Base-by-base conservation (phyloP, 2,888 invertebrate genomes). In the Fissipunctia ypsillon region DNA sequence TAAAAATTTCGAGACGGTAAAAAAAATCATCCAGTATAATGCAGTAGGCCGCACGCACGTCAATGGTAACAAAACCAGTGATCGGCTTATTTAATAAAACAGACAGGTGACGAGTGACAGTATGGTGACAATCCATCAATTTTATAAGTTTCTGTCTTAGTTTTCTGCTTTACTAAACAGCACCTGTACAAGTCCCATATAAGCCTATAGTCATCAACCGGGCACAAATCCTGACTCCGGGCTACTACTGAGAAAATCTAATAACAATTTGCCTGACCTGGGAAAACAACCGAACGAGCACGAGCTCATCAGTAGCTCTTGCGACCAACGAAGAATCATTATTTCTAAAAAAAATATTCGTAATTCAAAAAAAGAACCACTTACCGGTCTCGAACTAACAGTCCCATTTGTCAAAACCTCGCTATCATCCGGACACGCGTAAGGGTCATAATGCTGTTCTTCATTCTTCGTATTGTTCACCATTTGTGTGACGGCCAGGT, bases 401-500 rank as follows among this genome's bases (percentile, higher is more conserved):
- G 95, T 95, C 3, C 93, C 94, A 83, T 96, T 95, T 0, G 83
- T 88, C 19, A 94, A 84, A 6, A 93, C 87, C 60, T 91, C 91
- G 66, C 91, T 92, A 2, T 95, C 95, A 73, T 94, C 94, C 0
- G 95, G 95, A 77, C 96, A 96, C 0, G 96, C 95, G 70, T 94
- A 86, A 0, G 94, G 94, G 82, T 95, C 95, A 68, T 77, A 91
- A 76, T 94, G 91, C 0, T 88, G 84, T n/a, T 90, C 88, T 35
- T 92, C 84, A 88, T 91, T 94, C 93, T 93, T 93, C 19, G 92
- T 93, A 69, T 93, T 94, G 85, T 94, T 93, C 16, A 97, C 97
- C 97, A 98, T 97, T 87, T 97, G 97, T 0, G 97, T 97, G 76
- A 98, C 97, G 7, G 97, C 97, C 68, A 97, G 96, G 81, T 97